Evolutionary conservation across 2,888 invertebrate genomes (phyloP).

Genomic region (Timema podura): DNA sequence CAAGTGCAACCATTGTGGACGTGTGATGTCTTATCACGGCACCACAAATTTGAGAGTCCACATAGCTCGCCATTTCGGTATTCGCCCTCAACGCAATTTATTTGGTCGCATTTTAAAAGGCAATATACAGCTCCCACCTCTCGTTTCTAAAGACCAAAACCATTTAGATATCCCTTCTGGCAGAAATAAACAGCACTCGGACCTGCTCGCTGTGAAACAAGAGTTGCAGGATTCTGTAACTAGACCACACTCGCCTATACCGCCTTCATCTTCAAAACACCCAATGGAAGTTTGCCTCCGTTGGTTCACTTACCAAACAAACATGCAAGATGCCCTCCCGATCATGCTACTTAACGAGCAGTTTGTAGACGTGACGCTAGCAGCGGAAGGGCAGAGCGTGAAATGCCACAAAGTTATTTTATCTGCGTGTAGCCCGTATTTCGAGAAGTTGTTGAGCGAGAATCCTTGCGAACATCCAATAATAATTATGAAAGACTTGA

Average conservation of each 20-base stretch:
- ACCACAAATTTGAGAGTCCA: slow-evolving; percentile 35
- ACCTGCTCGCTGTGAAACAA: slow-evolving; percentile 8
- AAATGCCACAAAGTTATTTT: slow-evolving; percentile 85
- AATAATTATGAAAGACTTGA: slow-evolving; percentile 48
- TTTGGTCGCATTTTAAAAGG: slow-evolving; percentile 26
- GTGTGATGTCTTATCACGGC: slow-evolving; percentile 34
- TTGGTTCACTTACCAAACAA: slow-evolving; percentile 80
- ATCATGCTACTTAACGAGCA: slow-evolving; percentile 71
- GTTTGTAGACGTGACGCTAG: slow-evolving; percentile 84
- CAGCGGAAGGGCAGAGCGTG: slow-evolving; percentile 79
- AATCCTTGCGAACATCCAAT: slow-evolving; percentile 85
- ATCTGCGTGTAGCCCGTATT: slow-evolving; percentile 80
- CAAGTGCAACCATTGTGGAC: slow-evolving; percentile 32
- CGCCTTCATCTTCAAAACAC: slow-evolving; percentile 13
- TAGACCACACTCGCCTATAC: slow-evolving; percentile 12
- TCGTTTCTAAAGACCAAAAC: too few species aligned
- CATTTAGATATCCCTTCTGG: too few species aligned
- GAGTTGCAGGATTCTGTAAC: slow-evolving; percentile 14
- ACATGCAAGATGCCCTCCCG: slow-evolving; percentile 72
- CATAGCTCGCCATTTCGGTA: slow-evolving; percentile 33
- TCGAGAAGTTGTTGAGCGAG: slow-evolving; percentile 72
- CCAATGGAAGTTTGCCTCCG: slow-evolving; percentile 53
- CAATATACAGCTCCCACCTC: slow-evolving; percentile 19
- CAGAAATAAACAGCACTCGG: slow-evolving; percentile 9
- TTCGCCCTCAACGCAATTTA: slow-evolving; percentile 27